phyloP scores from a whole-genome alignment of 2,888 invertebrate genomes.

The Pandemis heparana region DNA sequence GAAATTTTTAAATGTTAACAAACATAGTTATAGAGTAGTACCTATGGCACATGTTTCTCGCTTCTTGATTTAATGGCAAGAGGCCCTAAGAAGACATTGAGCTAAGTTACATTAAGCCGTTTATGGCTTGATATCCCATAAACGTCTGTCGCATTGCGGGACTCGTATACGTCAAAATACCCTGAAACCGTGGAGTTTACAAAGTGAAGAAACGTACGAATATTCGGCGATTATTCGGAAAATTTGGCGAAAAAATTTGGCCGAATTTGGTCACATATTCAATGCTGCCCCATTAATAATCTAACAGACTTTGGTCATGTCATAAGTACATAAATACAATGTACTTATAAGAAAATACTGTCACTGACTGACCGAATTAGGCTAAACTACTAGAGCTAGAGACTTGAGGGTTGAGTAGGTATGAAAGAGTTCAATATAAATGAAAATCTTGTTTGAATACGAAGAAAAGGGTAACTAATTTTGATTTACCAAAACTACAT shows the following conservation, averaged over 20 bases:
- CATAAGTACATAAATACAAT: no score
- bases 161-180: not conserved
- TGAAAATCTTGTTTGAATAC: no score
- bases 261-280: not conserved
- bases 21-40: no score
- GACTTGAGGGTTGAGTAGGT: no score
- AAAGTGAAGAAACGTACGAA: not conserved
- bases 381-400: no score
- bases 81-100: not conserved
- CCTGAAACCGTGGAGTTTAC: slow-evolving; percentile 5
- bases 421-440: no score
- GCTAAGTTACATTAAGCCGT: slow-evolving; percentile 11
- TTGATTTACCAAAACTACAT: no score
- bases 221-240: not conserved
- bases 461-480: no score
- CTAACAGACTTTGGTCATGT: no score
- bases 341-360: no score
- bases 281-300: not conserved
- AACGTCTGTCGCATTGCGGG: slow-evolving; percentile 34
- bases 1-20: no score
- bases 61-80: not conserved
- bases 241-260: not conserved
- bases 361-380: no score
- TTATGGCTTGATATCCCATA: slow-evolving; percentile 30
- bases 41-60: not conserved